These are phyloP conservation scores for Ceratotherium simum DNA, from an alignment of 2,113 vertebrate genomes.

Conservation along the genomic window DNA sequence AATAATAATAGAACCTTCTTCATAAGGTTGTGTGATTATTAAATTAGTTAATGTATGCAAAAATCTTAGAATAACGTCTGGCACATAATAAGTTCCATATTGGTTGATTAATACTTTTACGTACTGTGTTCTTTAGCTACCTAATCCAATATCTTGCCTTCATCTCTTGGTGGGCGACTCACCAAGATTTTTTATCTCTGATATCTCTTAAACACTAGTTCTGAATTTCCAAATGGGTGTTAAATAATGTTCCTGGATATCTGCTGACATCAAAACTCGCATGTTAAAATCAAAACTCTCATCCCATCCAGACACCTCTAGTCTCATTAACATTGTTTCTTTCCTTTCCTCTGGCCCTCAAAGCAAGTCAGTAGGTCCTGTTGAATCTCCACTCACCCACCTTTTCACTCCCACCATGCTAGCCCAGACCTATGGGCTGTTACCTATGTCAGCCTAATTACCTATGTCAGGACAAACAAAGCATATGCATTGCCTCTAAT, in stretches of 20 bases:
- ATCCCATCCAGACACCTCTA: background rate
- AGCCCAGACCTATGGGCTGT: background rate
- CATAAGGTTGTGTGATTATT: background rate
- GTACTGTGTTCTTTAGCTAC: background rate
- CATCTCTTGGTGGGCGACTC: background rate
- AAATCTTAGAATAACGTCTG: background rate
- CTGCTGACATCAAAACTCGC: background rate
- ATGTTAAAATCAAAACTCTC: background rate
- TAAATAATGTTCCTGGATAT: background rate
- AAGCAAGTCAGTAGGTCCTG: background rate
- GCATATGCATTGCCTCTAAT: background rate
- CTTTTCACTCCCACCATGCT: background rate
- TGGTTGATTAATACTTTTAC: background rate
- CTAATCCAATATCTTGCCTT: background rate
- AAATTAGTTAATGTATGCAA: background rate
- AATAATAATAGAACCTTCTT: background rate
- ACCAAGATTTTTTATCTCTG: background rate
- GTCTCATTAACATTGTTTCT: background rate
- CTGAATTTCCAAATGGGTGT: background rate
- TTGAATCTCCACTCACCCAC: background rate
- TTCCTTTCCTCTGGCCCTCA: background rate
- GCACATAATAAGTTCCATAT: background rate
- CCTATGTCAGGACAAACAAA: background rate
- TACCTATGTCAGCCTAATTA: background rate
- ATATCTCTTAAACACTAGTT: background rate